phyloP scores from a whole-genome alignment of 2,113 vertebrate genomes.

The Sinosuthora webbiana region DNA sequence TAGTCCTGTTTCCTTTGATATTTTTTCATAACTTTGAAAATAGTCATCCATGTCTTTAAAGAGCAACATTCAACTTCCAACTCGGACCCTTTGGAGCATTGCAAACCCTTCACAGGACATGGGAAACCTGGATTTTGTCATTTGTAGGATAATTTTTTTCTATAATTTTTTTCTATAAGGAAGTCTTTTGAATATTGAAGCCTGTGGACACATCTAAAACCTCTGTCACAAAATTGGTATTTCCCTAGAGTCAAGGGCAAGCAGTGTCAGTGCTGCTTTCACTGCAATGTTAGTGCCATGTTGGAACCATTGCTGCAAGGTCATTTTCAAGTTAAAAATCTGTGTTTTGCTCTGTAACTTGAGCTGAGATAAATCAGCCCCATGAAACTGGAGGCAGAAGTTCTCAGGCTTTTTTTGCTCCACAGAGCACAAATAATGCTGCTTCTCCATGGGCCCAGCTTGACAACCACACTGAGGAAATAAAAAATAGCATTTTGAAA shows the following conservation, averaged over 20 bases:
- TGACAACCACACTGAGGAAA: neutral
- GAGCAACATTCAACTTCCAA: neutral
- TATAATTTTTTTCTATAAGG: neutral
- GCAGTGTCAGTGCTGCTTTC: neutral
- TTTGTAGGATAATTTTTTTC: neutral
- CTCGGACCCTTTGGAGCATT: neutral
- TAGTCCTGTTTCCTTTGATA: neutral
- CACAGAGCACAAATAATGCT: fast-evolving
- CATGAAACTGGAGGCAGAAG: neutral
- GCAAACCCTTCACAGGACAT: neutral
- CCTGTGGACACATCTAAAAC: neutral
- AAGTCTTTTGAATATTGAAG: neutral
- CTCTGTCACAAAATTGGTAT: neutral
- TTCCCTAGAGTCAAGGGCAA: neutral
- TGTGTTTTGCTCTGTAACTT: neutral
- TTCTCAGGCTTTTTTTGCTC: neutral
- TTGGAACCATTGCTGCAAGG: neutral
- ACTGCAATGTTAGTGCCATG: neutral
- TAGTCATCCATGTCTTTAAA: neutral
- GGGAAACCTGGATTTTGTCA: neutral
- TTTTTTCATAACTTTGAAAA: neutral
- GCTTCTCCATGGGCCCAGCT: neutral
- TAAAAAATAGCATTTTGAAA: neutral
- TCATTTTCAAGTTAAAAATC: neutral
- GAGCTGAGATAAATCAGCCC: neutral